Conservation (phyloP, 2,113 vertebrate species). For the Ictalurus furcatus region DNA sequence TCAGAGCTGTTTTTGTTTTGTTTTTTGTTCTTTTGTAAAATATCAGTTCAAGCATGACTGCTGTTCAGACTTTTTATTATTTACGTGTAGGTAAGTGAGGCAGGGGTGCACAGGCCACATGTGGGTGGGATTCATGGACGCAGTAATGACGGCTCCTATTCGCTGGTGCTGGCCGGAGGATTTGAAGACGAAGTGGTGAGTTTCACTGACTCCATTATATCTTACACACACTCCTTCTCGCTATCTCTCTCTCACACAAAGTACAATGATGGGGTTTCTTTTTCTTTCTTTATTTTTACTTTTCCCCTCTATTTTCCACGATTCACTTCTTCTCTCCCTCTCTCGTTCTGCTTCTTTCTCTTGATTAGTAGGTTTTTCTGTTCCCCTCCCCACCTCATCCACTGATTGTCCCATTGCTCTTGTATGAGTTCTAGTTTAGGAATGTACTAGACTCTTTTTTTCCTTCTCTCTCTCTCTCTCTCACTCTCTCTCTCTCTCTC, state of each 20-base stretch:
- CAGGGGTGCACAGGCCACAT: slow-evolving; percentile 95
- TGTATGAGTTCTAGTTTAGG: slow-evolving; percentile 27
- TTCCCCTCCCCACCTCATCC: neutral
- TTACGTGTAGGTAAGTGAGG: slow-evolving; percentile 89
- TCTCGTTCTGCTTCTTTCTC: slow-evolving; percentile 8
- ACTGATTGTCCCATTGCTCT: neutral
- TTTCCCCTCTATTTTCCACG: neutral
- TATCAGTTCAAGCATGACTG: neutral
- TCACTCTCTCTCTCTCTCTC: neutral
- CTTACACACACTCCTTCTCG: neutral
- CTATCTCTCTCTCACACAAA: neutral
- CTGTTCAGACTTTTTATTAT: neutral
- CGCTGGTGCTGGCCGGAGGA: slow-evolving; percentile 94
- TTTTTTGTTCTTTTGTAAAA: neutral
- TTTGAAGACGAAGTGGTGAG: slow-evolving; percentile 99
- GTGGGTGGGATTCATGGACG: slow-evolving; percentile 97
- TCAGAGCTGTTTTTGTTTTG: too few relatives aligned
- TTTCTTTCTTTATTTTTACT: neutral
- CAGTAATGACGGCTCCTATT: slow-evolving; percentile 95
- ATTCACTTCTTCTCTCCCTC: neutral
- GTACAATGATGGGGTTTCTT: neutral
- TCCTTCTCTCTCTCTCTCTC: neutral
- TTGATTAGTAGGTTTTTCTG: slow-evolving; percentile 17
- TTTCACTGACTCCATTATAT: slow-evolving; percentile 52
- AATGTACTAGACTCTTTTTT: slow-evolving; percentile 14